Base-by-base conservation (phyloP, 1,140 invertebrate genomes). In the Drosophila azteca region DNA sequence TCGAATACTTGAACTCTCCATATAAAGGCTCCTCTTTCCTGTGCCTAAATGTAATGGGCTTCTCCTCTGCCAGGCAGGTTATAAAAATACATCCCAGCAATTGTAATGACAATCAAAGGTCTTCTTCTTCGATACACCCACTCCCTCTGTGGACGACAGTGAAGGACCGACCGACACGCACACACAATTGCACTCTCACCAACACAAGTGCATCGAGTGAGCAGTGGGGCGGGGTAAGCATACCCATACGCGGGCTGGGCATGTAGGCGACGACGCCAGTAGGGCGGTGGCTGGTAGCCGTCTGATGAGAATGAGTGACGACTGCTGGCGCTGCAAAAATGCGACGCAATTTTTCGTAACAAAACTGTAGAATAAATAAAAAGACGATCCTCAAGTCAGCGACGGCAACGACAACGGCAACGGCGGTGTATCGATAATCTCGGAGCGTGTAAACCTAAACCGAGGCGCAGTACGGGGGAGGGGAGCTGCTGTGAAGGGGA, bases 261-360 rank as follows among this genome's bases (percentile, higher is more conserved):
- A 88, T 62, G 70, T 85, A 82, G 72, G 70, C 70, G 61, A 59
- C 79, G 71, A 74, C 81, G 82, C 79, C 82, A 87, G 24, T 26
- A 26, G 82, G 82, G 82, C 82, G 82, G 82, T 87, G 82, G 83
- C 81, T 85, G 81, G 60, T 65, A 70, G 70, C 72, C 52, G 76
- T 45, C 68, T 51, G 73, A 45, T 58, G 51, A 45, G 44, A 68
- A 45, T 58, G 51, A 45, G 44, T 65, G 44, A 45, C 60, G 43
- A 55, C 35, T 57, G 41, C 58, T 59, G 59, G 51, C 65, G 51
- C 50, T 71, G 76, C 65, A 66, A 67, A 80, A 66, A 49, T 82
- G 74, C 81, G 81, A 75, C 82, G 81, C 81, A 85, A 74, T 84
- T 77, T 63, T 77, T 77, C 44, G 74, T 68, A 76, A 77, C 57